phyloP scores from a whole-genome alignment of 1,140 invertebrate species.

The Lethrus apterus region DNA sequence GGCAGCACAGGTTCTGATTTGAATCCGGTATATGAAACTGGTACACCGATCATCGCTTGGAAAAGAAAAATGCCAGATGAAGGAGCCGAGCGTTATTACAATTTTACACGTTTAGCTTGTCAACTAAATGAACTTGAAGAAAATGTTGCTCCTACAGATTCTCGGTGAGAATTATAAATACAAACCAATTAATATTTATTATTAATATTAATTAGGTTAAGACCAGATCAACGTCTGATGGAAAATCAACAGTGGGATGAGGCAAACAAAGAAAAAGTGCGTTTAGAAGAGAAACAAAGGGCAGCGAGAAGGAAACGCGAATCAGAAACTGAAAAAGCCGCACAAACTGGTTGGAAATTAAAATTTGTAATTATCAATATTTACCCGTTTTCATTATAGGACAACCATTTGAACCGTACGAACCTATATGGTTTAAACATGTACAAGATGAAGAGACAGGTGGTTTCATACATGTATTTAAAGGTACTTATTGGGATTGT shows the following conservation, averaged over 20 bases:
- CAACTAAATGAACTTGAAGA: slow-evolving; percentile 94
- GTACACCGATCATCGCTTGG: slow-evolving; percentile 79
- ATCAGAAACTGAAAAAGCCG: slow-evolving; percentile 69
- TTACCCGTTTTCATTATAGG: no score
- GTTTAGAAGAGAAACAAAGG: slow-evolving; percentile 94
- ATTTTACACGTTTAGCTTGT: slow-evolving; percentile 90
- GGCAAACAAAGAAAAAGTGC: slow-evolving; percentile 82
- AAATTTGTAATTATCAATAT: background rate
- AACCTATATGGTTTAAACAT: slow-evolving; percentile 88
- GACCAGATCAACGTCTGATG: slow-evolving; percentile 97
- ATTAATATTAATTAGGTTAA: slow-evolving; percentile 69
- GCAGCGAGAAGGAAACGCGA: slow-evolving; percentile 64
- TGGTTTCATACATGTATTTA: slow-evolving; percentile 77
- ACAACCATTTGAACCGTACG: slow-evolving; percentile 64
- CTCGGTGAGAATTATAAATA: slow-evolving; percentile 46
- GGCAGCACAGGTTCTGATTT: slow-evolving; percentile 60
- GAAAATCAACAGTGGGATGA: slow-evolving; percentile 95
- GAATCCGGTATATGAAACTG: slow-evolving; percentile 89
- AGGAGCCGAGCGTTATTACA: slow-evolving; percentile 71
- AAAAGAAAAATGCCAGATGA: slow-evolving; percentile 67
- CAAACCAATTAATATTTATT: no score
- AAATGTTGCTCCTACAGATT: slow-evolving; percentile 91
- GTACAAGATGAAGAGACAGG: slow-evolving; percentile 73
- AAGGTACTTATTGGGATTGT: slow-evolving; percentile 86
- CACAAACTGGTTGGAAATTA: slow-evolving; percentile 28